Percentiles rank a stretch among this genome's conserved stretches.
Conservation (phyloP, 2,113 vertebrate species). For the Dicentrarchus labrax region DNA sequence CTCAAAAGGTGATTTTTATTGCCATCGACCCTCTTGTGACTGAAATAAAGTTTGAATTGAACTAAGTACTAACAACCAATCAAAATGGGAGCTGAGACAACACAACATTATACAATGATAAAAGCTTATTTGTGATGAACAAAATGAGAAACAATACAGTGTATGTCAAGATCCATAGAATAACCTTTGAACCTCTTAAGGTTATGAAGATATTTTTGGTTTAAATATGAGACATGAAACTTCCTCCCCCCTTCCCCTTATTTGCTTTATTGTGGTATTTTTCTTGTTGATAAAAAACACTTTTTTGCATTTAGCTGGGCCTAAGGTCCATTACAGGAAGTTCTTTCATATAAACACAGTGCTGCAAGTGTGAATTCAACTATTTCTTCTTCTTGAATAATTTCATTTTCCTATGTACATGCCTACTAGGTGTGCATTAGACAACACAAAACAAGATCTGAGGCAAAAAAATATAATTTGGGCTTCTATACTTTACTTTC, state of each 20-base stretch:
- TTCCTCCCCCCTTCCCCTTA: neutral
- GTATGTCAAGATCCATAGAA: too few species aligned
- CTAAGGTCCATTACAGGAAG: neutral
- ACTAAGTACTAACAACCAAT: too few species aligned
- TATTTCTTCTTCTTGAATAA: neutral
- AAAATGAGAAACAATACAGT: conserved; percentile 1
- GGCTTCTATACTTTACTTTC: neutral
- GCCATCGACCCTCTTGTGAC: too few species aligned
- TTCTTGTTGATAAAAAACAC: neutral
- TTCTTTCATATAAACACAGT: neutral
- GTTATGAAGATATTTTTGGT: neutral
- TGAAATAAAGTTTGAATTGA: too few species aligned
- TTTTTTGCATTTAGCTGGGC: neutral
- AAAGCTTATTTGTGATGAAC: neutral
- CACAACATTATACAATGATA: neutral
- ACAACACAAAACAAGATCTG: neutral
- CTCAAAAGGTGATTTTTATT: too few species aligned
- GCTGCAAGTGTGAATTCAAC: neutral
- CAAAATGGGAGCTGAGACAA: too few species aligned
- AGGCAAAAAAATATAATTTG: neutral
- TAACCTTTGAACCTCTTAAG: too few species aligned
- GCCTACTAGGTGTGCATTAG: neutral
- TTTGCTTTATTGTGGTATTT: neutral
- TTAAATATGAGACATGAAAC: conserved; percentile 4
- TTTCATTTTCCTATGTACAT: neutral